A percentile compares a stretch with the other conserved stretches of the same genome.
phyloP scores from a whole-genome alignment of 1,140 invertebrate species.

The Homarus americanus region DNA sequence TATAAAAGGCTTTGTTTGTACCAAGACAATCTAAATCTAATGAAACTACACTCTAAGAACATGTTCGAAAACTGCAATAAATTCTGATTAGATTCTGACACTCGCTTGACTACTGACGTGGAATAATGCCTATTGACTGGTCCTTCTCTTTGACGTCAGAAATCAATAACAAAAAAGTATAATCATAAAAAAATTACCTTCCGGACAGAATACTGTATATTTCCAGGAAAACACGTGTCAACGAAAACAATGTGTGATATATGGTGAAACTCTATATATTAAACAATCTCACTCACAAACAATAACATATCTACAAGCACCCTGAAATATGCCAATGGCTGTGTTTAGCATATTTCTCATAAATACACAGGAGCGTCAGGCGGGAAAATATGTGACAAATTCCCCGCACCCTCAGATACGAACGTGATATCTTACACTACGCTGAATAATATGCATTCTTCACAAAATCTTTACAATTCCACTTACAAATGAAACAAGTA shows the following conservation, averaged over 20 bases:
- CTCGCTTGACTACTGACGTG: background rate
- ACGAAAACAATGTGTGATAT: constrained; percentile 25
- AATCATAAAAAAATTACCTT: background rate
- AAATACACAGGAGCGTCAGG: background rate
- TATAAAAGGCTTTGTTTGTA: constrained; percentile 49
- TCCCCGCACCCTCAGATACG: background rate
- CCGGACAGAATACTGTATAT: constrained; percentile 22
- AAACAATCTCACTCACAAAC: constrained; percentile 13
- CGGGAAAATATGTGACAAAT: background rate
- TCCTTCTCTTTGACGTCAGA: background rate
- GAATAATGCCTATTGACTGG: background rate
- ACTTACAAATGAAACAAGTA: constrained; percentile 4
- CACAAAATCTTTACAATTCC: background rate
- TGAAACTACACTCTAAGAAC: constrained; percentile 19
- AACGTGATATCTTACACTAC: background rate
- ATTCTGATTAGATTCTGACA: background rate
- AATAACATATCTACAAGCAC: constrained; percentile 7
- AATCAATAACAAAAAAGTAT: background rate
- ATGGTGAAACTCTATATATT: constrained; percentile 3
- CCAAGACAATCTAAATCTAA: constrained; percentile 25
- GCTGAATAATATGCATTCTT: background rate
- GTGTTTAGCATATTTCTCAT: constrained; percentile 25
- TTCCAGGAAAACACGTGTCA: constrained; percentile 18
- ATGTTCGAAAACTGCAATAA: background rate
- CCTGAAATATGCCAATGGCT: constrained; percentile 31